A percentile compares a stretch with the other conserved stretches of the same genome.
These are phyloP conservation scores for Drosophila koepferae DNA, from an alignment of 2,888 invertebrate species.

Conservation along the genomic window DNA sequence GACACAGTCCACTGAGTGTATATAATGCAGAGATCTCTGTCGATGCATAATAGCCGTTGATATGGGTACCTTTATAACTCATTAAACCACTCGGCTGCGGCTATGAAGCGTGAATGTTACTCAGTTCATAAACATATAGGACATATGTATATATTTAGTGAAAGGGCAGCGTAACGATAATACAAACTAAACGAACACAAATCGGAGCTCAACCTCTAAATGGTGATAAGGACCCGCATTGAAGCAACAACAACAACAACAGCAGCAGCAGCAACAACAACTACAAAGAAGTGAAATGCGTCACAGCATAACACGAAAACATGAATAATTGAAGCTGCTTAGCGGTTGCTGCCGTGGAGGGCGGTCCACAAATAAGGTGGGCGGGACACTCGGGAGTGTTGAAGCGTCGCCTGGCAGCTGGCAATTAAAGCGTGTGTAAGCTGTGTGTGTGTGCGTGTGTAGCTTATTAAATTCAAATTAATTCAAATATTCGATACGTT, in stretches of 20 bases:
- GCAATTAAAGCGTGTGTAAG: conserved; percentile 36
- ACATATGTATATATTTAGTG: conserved; percentile 21
- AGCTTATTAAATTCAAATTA: conserved; percentile 29
- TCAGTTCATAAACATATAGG: conserved; percentile 1
- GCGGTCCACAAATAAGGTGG: neutral
- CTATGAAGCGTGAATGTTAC: conserved; percentile 11
- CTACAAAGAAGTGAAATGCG: conserved; percentile 41
- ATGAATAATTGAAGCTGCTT: conserved; percentile 61
- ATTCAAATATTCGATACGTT: conserved; percentile 35
- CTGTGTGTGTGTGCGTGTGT: conserved; percentile 8
- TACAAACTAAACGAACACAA: conserved; percentile 32
- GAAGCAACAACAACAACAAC: neutral
- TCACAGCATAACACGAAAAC: conserved; percentile 48
- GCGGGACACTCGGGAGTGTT: conserved; percentile 3
- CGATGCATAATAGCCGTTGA: conserved; percentile 7
- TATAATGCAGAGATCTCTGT: conserved; percentile 8
- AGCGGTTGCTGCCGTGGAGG: conserved; percentile 23
- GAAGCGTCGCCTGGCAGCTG: conserved; percentile 45
- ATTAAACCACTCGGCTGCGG: conserved; percentile 11
- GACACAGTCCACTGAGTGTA: neutral
- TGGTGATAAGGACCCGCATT: conserved; percentile 58
- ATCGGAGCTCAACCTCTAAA: conserved; percentile 54
- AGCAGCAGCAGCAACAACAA: neutral
- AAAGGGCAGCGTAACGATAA: conserved; percentile 24
- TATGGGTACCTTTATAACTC: conserved; percentile 46